Evolutionary conservation across 2,888 invertebrate species (phyloP).

Genomic region (Synanthedon myopaeformis): DNA sequence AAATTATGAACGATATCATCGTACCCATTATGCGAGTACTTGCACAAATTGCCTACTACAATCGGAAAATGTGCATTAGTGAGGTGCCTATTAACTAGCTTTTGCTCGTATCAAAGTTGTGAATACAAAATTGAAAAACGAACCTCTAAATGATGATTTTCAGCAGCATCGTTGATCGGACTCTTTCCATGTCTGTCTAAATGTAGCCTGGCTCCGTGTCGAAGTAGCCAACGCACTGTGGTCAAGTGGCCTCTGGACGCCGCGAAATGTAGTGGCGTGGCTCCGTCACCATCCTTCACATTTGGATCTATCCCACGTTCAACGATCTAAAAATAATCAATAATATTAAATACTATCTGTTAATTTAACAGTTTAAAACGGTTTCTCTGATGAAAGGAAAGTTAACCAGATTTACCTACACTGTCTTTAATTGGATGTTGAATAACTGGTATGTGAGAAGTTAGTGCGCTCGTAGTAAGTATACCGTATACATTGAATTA

Average conservation of each 20-base stretch:
- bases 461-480: no score
- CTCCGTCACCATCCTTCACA: slow-evolving; percentile 87
- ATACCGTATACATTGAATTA: no score
- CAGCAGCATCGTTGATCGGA: slow-evolving; percentile 91
- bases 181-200: slow-evolving; percentile 90
- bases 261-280: slow-evolving; percentile 90
- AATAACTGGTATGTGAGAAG: not conserved
- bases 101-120: no score
- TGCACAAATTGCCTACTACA: no score
- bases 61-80: no score
- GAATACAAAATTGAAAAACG: no score
- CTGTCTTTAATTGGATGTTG: not conserved
- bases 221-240: slow-evolving; percentile 85
- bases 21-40: no score
- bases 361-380: not conserved
- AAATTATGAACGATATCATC: not conserved
- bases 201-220: slow-evolving; percentile 83
- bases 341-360: not conserved
- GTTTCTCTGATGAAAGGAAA: not conserved
- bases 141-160: slow-evolving; percentile 91
- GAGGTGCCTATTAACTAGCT: no score
- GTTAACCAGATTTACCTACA: not conserved
- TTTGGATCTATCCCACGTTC: slow-evolving; percentile 89
- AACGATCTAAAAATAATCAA: slow-evolving; percentile 71
- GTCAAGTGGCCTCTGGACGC: slow-evolving; percentile 85